Evolutionary conservation across 2,113 vertebrate genomes (phyloP).

Genomic region (Cyprinodon variegatus): DNA sequence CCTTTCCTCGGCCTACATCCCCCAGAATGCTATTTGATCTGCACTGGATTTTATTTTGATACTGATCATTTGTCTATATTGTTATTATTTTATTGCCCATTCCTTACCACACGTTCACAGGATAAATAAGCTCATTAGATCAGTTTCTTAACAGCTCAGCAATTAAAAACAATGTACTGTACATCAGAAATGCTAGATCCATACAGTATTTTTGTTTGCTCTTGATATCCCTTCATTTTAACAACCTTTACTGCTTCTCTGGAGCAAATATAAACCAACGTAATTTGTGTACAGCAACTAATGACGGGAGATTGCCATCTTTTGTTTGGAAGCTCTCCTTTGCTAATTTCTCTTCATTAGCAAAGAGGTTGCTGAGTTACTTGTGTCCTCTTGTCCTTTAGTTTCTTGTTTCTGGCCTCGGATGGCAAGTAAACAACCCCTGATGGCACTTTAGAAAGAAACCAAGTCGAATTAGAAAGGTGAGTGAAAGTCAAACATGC

Average conservation of each 20-base stretch:
- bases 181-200: not conserved
- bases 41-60: too few relatives aligned
- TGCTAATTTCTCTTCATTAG: constrained; percentile 62
- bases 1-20: too few relatives aligned
- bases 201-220: not conserved
- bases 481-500: constrained; percentile 57
- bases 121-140: too few relatives aligned
- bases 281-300: not conserved
- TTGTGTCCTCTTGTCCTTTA: constrained; percentile 50
- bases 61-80: too few relatives aligned
- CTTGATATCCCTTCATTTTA: not conserved
- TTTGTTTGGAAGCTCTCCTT: constrained; percentile 12
- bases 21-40: too few relatives aligned
- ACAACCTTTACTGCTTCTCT: not conserved
- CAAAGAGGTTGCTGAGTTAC: constrained; percentile 45
- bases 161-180: too few relatives aligned
- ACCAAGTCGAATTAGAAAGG: constrained; percentile 35
- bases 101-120: too few relatives aligned
- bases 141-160: too few relatives aligned
- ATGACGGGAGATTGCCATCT: not conserved
- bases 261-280: not conserved
- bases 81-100: too few relatives aligned
- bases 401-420: constrained; percentile 14
- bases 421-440: constrained; percentile 43
- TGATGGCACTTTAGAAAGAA: constrained; percentile 33